Evolutionary conservation across 2,113 vertebrate species (phyloP).

Genomic region (Arenaria interpres): DNA sequence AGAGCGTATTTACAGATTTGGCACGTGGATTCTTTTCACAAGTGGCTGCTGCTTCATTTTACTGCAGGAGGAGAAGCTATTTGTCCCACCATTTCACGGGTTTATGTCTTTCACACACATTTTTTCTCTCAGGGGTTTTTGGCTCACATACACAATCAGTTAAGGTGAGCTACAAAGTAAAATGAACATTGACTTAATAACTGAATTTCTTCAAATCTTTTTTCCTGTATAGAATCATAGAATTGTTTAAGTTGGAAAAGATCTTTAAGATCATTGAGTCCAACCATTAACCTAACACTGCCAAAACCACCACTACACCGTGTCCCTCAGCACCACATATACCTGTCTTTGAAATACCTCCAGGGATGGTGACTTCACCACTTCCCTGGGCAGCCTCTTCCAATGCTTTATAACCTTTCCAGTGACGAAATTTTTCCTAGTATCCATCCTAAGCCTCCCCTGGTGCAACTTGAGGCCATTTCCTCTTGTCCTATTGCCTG

Average conservation of each 20-base stretch:
- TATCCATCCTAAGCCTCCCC: neutral
- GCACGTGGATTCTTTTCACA: neutral
- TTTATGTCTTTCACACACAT: neutral
- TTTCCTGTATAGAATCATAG: neutral
- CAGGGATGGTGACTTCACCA: neutral
- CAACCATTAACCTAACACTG: neutral
- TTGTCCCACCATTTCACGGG: conserved; percentile 7
- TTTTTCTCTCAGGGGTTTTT: neutral
- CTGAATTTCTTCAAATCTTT: neutral
- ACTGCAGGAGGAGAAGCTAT: neutral
- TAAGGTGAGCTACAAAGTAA: conserved; percentile 35
- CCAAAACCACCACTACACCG: neutral
- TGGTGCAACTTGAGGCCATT: neutral
- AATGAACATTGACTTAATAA: neutral
- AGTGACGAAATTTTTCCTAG: neutral
- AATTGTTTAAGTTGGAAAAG: neutral
- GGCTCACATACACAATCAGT: neutral
- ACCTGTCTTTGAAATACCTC: neutral
- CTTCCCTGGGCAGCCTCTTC: neutral
- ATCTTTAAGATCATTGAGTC: neutral
- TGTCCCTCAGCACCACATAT: neutral
- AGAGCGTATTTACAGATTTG: conserved; percentile 44
- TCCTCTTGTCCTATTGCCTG: neutral
- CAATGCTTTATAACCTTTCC: neutral
- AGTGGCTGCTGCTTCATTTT: conserved; percentile 13